Conservation (phyloP, 2,888 invertebrate genomes). For the Plagiodera versicolora region DNA sequence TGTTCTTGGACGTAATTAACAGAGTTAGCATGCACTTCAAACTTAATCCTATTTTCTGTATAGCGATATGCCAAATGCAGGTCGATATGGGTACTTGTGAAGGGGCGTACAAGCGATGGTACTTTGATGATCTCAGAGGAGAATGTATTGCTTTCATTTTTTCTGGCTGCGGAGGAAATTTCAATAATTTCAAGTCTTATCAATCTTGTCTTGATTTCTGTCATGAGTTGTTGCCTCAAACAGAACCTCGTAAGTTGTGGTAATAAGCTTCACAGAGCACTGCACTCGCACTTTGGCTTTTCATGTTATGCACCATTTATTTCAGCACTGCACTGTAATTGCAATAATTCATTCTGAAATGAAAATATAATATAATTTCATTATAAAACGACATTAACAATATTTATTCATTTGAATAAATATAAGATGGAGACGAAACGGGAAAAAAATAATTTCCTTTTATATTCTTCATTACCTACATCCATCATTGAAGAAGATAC, state of each 20-base stretch:
- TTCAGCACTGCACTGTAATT: background rate
- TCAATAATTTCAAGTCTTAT: constrained; percentile 79
- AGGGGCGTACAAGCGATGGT: constrained; percentile 66
- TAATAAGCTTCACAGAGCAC: constrained; percentile 1
- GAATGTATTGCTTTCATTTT: constrained; percentile 81
- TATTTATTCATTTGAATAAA: no score
- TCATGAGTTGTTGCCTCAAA: constrained; percentile 45
- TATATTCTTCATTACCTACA: no score
- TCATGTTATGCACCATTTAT: background rate
- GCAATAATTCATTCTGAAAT: background rate
- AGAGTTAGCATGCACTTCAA: constrained; percentile 17
- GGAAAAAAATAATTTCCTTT: no score
- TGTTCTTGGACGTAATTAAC: background rate
- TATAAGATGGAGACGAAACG: no score
- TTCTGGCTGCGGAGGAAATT: constrained; percentile 85
- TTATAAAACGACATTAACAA: no score
- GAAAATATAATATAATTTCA: no score
- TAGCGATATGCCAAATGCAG: constrained; percentile 68
- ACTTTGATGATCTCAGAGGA: constrained; percentile 68
- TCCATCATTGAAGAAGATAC: no score
- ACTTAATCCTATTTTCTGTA: constrained; percentile 16
- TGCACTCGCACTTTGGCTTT: background rate
- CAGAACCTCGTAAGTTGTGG: constrained; percentile 45
- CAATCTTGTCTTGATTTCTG: constrained; percentile 70
- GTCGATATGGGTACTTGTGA: constrained; percentile 66